phyloP scores from a whole-genome alignment of 2,113 vertebrate genomes.

The Nesogale talazaci region DNA sequence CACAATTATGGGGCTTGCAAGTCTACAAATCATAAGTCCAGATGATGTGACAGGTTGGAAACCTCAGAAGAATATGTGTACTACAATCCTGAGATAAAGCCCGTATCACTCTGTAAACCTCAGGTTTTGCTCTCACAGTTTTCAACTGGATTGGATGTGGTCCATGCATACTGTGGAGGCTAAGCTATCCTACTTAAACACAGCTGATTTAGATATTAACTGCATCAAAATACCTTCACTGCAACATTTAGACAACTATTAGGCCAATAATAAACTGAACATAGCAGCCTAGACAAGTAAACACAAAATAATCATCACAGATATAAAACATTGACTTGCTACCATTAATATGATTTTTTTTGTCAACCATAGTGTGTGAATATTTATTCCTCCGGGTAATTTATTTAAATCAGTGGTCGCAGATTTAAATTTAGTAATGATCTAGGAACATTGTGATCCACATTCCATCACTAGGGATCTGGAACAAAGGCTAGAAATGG shows the following conservation, averaged over 20 bases:
- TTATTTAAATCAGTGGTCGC: constrained; percentile 9
- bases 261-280: neutral
- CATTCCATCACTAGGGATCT: neutral
- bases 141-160: neutral
- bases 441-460: neutral
- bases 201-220: neutral
- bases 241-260: neutral
- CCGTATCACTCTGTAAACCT: neutral
- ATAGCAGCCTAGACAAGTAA: neutral
- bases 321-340: neutral
- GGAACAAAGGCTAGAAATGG: neutral
- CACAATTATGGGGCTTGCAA: neutral
- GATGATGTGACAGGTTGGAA: neutral
- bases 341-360: neutral
- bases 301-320: neutral
- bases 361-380: neutral
- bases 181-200: neutral
- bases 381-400: neutral
- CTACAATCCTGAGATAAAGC: neutral
- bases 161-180: neutral
- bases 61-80: neutral
- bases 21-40: no score
- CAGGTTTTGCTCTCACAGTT: neutral
- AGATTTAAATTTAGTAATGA: neutral
- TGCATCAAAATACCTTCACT: neutral